phyloP scores from a whole-genome alignment of 2,113 vertebrate genomes.

The Quiscalus mexicanus region DNA sequence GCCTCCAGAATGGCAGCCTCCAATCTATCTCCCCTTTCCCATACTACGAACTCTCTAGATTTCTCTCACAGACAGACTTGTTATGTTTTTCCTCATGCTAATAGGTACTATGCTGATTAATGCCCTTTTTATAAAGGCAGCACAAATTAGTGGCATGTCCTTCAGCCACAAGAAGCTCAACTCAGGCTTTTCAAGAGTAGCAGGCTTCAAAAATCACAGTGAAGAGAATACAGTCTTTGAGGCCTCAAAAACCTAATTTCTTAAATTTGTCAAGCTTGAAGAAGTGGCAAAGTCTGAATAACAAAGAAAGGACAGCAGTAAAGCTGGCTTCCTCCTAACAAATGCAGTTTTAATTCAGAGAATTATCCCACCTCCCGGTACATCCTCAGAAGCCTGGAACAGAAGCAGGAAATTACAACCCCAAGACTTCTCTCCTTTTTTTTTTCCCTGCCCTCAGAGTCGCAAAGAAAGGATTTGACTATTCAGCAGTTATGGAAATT shows the following conservation, averaged over 20 bases:
- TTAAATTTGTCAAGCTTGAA: not conserved
- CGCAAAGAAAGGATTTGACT: conserved; percentile 39
- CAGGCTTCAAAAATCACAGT: not conserved
- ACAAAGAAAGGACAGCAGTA: not conserved
- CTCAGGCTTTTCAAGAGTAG: not conserved
- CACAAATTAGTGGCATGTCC: not conserved
- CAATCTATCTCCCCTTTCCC: not conserved
- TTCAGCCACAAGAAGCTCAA: not conserved
- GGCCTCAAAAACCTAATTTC: not conserved
- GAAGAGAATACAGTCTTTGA: not conserved
- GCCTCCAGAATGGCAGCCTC: not conserved
- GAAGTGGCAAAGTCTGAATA: not conserved
- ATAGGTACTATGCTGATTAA: not conserved
- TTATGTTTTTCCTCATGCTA: not conserved
- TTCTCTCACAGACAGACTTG: not conserved
- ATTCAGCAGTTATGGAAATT: conserved; percentile 35
- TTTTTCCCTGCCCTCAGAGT: not conserved
- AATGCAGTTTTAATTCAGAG: not conserved
- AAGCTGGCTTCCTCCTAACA: not conserved
- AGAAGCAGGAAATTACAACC: conserved; percentile 17
- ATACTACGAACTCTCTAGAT: not conserved
- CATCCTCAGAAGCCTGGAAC: not conserved
- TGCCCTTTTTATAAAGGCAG: not conserved
- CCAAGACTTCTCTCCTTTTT: not conserved
- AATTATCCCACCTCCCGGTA: not conserved